phyloP scores from a whole-genome alignment of 2,888 invertebrate species.

The Tetropium fuscum region DNA sequence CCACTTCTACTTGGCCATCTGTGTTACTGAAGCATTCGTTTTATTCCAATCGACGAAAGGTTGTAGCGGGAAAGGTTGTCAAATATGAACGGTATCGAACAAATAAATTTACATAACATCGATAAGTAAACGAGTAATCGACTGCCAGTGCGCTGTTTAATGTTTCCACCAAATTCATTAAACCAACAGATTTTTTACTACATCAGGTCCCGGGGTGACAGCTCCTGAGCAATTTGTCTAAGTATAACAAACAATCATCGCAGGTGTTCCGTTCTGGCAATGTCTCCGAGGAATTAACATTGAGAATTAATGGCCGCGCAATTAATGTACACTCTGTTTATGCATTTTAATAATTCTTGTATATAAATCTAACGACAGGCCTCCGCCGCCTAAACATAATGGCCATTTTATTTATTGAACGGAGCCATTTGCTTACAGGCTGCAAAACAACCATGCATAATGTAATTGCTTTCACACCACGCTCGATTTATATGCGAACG shows the following conservation, averaged over 20 bases:
- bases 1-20: too few relatives aligned
- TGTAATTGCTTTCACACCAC: constrained; percentile 29
- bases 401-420: constrained; percentile 32
- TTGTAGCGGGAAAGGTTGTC: too few relatives aligned
- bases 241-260: constrained; percentile 29
- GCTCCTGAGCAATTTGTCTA: constrained; percentile 23
- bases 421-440: constrained; percentile 25
- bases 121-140: too few relatives aligned
- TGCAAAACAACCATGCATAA: constrained; percentile 25
- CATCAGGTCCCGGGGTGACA: constrained; percentile 3
- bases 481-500: constrained; percentile 25
- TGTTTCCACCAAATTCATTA: too few relatives aligned
- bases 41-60: too few relatives aligned
- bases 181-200: constrained; percentile 7
- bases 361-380: constrained; percentile 28
- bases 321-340: constrained; percentile 29
- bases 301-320: constrained; percentile 32
- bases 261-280: constrained; percentile 29
- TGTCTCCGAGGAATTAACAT: constrained; percentile 33
- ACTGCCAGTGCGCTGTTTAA: too few relatives aligned
- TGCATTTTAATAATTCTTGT: constrained; percentile 36
- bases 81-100: too few relatives aligned
- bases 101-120: too few relatives aligned
- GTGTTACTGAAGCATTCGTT: too few relatives aligned
- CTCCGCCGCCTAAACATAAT: constrained; percentile 27